Percentiles rank a stretch among this genome's conserved stretches.
Conservation (phyloP, 2,888 invertebrate genomes). For the Stenotaenia linearis region DNA sequence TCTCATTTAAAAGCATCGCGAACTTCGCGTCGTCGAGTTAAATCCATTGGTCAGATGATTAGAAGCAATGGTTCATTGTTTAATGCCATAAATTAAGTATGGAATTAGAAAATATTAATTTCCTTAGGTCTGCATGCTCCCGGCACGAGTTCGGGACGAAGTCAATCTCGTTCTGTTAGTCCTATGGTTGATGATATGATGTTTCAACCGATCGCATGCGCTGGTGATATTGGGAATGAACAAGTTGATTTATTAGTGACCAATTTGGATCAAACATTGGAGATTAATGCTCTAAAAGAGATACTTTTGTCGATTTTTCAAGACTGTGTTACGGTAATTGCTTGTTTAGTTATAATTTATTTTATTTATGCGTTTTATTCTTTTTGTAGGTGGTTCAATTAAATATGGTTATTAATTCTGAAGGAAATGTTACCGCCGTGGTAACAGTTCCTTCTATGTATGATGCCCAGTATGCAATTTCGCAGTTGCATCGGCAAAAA, state of each 20-base stretch:
- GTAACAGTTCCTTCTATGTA: constrained; percentile 64
- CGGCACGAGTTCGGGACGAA: background rate
- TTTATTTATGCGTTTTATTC: background rate
- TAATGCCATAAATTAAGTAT: background rate
- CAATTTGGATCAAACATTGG: constrained; percentile 65
- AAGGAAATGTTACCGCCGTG: constrained; percentile 63
- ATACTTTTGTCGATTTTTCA: constrained; percentile 59
- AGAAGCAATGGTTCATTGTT: background rate
- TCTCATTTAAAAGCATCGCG: background rate
- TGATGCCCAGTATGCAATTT: constrained; percentile 63
- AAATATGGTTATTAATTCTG: constrained; percentile 59
- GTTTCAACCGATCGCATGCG: background rate
- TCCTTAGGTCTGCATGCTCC: background rate
- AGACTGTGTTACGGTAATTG: constrained; percentile 58
- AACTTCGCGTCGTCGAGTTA: background rate
- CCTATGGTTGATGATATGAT: background rate
- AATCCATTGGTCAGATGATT: background rate
- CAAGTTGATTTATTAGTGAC: constrained; percentile 60
- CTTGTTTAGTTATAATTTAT: background rate
- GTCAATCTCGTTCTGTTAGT: background rate
- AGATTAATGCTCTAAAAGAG: constrained; percentile 60
- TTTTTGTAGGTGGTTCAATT: constrained; percentile 55
- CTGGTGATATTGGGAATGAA: background rate
- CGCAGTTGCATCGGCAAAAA: constrained; percentile 74
- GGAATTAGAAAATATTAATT: background rate